Evolutionary conservation across 2,797 vertebrate species (phyloP), one percentile per base, ranked within the genome.

Genomic region (Mus minutoides): DNA sequence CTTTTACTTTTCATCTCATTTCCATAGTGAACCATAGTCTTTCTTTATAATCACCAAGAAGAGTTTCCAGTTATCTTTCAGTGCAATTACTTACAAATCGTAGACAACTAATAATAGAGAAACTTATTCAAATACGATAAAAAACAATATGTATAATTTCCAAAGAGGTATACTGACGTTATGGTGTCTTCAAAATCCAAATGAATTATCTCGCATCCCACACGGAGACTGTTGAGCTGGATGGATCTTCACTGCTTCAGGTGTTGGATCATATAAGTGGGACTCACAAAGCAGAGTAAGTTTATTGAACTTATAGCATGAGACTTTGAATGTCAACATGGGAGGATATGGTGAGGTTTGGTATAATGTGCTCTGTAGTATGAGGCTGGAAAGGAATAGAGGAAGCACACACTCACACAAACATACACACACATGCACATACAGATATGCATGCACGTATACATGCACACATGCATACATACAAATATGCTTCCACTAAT

Each of bases 1-100:
- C 19, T 83, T 79, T 86, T 54, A 75, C 43, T 95, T 90, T 79
- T 88, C 34, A 69, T 62, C 54, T 95, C 22, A 64, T 85, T 85
- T n/a, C 71, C 24, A 29, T 6, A 40, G 46, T 91, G 75, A 52
- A 75, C 8, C 12, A 69, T 49, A 31, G 6, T 37, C n/a, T 76
- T 91, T 56, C 31, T 76, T 91, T 56, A 9, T 7, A 75, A 71
- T 89, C 13, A 84, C 52, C 31, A 8, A n/a, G 4, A 64, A 26
- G 26, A n/a, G 21, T 60, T 88, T 89, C 14, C 73, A 40, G 40
- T 94, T 89, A n/a, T 91, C 31, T 76, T 91, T 85, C 54, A 71
- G 34, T 89, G 58, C 60, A 29, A 94, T 90, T 77, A 54, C 24
- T 94, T 83, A 62, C 7, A 83, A 83, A 79, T 73, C 24, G 78